Evolutionary conservation across 2,888 invertebrate species (phyloP), one percentile per base, ranked within the genome.

Genomic region (Acronicta alni): DNA sequence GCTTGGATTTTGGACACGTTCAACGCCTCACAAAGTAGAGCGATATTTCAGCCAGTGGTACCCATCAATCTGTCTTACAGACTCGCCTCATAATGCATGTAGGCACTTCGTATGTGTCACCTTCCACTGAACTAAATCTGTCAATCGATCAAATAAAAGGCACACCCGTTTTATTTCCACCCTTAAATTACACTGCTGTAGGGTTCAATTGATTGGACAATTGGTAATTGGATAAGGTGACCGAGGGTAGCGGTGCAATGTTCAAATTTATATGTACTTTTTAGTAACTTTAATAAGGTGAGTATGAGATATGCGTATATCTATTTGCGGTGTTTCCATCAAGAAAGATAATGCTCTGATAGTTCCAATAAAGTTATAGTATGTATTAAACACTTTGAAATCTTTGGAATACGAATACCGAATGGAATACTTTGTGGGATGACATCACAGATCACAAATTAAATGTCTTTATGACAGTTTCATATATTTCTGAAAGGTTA

Each of bases 41-140:
- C 54, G 38, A 75, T 77, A 74, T 77, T 65, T 77, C 51, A 72
- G 37, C 15, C 38, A 49, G 35, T 55, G 38, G 49, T 32, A 32
- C 49, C 58, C 73, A 73, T 76, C 70, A 76, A 76, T 76, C 65
- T 72, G 65, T 68, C 66, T 74, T 76, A 76, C 55, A 51, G 41
- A 26, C 47, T 61, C 54, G 37, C 56, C 61, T 62, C 43, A 68
- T 68, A 65, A 72, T 76, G 61, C 55, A 65, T 53, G 62, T 49
- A 63, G 72, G 59, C 59, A 62, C 53, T 55, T 52, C 41, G 57
- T 63, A 48, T 42, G 38, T 76, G 66, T 74, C 69, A 66, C 74
- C 42, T 62, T 53, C 43, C 30, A 57, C 48, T 61, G 45, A 38
- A 51, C 35, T 16, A 49, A 58, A 60, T 57, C 57, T 60, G 43